Conservation (phyloP, 2,888 invertebrate species). For the Cyclophora albipunctata region DNA sequence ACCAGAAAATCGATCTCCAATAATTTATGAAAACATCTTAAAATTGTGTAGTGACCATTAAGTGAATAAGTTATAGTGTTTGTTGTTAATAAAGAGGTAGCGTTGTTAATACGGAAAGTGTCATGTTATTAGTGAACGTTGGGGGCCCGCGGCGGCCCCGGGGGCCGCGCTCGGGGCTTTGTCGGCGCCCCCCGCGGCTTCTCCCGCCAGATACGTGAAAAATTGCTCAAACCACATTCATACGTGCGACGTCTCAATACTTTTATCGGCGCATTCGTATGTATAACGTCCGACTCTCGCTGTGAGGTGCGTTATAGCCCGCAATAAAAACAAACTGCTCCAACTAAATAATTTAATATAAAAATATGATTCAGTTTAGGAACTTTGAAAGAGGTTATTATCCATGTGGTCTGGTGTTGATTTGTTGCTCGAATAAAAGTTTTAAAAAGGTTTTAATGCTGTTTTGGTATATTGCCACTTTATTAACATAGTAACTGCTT, state of each 20-base stretch:
- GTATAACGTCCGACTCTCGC: neutral
- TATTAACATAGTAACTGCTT: too few relatives aligned
- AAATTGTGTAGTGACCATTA: neutral
- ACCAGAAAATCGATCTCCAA: too few relatives aligned
- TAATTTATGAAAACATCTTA: too few relatives aligned
- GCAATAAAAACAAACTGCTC: neutral
- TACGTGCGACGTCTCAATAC: slow-evolving; percentile 17
- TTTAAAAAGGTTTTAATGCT: too few relatives aligned
- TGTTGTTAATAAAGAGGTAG: slow-evolving; percentile 25
- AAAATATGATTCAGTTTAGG: too few relatives aligned
- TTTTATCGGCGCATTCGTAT: slow-evolving; percentile 6
- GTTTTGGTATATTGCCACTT: too few relatives aligned
- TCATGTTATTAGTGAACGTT: slow-evolving; percentile 51
- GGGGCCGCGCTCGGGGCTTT: slow-evolving; percentile 69
- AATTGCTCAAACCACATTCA: slow-evolving; percentile 38
- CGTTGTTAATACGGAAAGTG: slow-evolving; percentile 42
- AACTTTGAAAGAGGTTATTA: too few relatives aligned
- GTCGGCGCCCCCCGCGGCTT: slow-evolving; percentile 62
- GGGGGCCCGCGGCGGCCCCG: slow-evolving; percentile 50
- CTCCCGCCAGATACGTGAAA: slow-evolving; percentile 42
- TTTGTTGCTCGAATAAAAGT: too few relatives aligned
- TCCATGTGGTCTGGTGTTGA: too few relatives aligned
- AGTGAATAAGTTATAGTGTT: neutral
- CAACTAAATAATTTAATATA: too few relatives aligned
- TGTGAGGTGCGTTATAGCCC: neutral